Evolutionary conservation across 1,140 invertebrate species (phyloP).

Genomic region (Solenopsis fugax): DNA sequence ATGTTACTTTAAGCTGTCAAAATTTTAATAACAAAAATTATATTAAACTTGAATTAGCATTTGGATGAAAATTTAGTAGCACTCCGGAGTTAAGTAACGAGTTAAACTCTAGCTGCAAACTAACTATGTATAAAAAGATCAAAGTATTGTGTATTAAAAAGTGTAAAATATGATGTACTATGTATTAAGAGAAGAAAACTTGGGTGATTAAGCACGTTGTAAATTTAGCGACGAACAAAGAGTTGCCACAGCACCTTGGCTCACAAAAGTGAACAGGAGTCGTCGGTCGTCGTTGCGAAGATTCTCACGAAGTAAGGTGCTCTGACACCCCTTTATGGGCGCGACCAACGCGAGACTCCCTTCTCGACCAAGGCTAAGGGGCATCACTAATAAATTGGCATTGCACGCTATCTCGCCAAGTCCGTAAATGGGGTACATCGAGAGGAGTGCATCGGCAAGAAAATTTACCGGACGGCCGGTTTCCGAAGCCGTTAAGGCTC

Average conservation of each 20-base stretch:
- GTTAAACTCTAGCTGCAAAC: not conserved
- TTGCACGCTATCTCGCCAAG: slow-evolving; percentile 80
- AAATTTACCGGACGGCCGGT: slow-evolving; percentile 81
- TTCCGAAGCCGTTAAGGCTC: slow-evolving; percentile 76
- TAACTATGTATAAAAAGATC: not conserved
- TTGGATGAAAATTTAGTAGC: no score
- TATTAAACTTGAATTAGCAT: no score
- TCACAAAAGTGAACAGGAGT: slow-evolving; percentile 25
- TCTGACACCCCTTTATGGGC: slow-evolving; percentile 80
- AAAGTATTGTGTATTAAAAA: not conserved
- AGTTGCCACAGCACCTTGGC: not conserved
- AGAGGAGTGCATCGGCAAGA: slow-evolving; percentile 74
- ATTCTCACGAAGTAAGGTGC: slow-evolving; percentile 80
- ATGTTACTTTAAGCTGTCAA: no score
- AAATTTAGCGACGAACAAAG: slow-evolving; percentile 40
- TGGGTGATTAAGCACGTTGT: slow-evolving; percentile 1
- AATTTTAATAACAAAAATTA: no score
- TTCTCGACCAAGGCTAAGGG: slow-evolving; percentile 82
- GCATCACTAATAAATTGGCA: slow-evolving; percentile 84
- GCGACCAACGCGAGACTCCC: slow-evolving; percentile 54
- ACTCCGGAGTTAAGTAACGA: not conserved
- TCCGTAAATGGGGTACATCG: slow-evolving; percentile 80
- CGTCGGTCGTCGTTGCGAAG: slow-evolving; percentile 71
- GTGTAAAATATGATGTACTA: not conserved
- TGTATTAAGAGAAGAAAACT: not conserved